Percentiles rank a stretch among this genome's conserved stretches.
Conservation (phyloP, 2,113 vertebrate species). For the Antigone vipio region DNA sequence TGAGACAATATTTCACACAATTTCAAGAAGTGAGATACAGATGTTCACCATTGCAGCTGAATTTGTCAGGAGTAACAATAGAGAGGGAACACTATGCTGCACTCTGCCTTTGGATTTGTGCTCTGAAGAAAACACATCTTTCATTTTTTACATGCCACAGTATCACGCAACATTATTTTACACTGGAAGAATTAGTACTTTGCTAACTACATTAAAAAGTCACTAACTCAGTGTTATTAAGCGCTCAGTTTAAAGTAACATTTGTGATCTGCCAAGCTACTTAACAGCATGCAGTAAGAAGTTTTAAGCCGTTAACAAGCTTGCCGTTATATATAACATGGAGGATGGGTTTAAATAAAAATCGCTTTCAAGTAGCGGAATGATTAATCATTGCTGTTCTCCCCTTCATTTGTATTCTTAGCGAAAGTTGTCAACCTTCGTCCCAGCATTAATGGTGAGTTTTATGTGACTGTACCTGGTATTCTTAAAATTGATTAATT, state of each 20-base stretch:
- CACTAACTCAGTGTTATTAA: not conserved
- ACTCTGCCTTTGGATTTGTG: not conserved
- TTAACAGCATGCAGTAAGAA: not conserved
- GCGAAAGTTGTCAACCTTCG: slow-evolving; percentile 36
- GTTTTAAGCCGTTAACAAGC: slow-evolving; percentile 16
- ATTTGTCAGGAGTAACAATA: not conserved
- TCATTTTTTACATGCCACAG: not conserved
- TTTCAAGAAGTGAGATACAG: not conserved
- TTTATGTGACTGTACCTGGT: slow-evolving; percentile 9
- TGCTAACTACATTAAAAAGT: not conserved
- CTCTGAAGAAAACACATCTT: not conserved
- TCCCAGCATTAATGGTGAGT: not conserved
- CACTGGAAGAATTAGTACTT: not conserved
- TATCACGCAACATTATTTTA: not conserved
- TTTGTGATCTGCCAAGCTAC: slow-evolving; percentile 15
- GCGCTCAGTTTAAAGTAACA: slow-evolving; percentile 2
- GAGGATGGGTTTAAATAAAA: slow-evolving; percentile 32
- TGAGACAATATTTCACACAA: not conserved
- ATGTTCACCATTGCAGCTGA: not conserved
- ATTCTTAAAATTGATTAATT: slow-evolving; percentile 53
- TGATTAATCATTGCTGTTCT: slow-evolving; percentile 38
- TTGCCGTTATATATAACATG: not conserved
- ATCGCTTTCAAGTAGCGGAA: not conserved
- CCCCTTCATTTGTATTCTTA: not conserved
- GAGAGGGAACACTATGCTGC: not conserved